These are phyloP conservation scores for Halesus radiatus DNA, from an alignment of 1,140 invertebrate genomes.

Conservation along the genomic window DNA sequence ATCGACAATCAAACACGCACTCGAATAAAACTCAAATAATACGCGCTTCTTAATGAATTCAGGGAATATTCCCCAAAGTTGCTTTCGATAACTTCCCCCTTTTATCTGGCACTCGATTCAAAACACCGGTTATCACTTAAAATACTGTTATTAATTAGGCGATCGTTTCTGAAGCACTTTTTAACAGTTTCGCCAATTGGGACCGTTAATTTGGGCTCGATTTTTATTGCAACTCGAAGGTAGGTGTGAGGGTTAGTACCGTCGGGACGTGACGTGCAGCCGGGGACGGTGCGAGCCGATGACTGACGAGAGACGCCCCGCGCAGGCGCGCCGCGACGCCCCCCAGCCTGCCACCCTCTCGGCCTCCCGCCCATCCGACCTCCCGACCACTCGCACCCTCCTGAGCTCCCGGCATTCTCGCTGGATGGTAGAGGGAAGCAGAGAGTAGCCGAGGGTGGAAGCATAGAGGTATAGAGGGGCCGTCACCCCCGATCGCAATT, in stretches of 20 bases:
- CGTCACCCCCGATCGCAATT: conserved; percentile 47
- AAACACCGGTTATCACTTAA: not conserved
- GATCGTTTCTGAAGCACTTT: not conserved
- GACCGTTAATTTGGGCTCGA: conserved; percentile 1
- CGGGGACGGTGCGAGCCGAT: conserved; percentile 1
- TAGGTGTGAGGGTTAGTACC: conserved; percentile 22
- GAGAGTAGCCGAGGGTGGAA: too few species aligned
- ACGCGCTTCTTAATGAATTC: too few species aligned
- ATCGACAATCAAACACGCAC: too few species aligned
- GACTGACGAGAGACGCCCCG: conserved; percentile 19
- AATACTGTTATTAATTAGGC: not conserved
- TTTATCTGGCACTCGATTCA: not conserved
- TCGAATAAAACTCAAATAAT: too few species aligned
- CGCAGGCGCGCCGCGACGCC: conserved; percentile 42
- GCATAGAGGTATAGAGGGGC: not conserved
- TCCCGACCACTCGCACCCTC: not conserved
- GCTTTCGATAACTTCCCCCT: conserved; percentile 4
- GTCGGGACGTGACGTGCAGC: conserved; percentile 12
- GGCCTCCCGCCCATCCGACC: conserved; percentile 6
- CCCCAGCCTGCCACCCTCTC: conserved; percentile 2
- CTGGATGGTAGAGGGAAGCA: too few species aligned
- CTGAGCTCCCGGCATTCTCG: not conserved
- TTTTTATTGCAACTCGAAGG: conserved; percentile 32
- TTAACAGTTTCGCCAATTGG: not conserved
- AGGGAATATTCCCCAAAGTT: not conserved